Evolutionary conservation across 2,113 vertebrate species (phyloP).

Genomic region (Cryptoleucopteryx plumbea): DNA sequence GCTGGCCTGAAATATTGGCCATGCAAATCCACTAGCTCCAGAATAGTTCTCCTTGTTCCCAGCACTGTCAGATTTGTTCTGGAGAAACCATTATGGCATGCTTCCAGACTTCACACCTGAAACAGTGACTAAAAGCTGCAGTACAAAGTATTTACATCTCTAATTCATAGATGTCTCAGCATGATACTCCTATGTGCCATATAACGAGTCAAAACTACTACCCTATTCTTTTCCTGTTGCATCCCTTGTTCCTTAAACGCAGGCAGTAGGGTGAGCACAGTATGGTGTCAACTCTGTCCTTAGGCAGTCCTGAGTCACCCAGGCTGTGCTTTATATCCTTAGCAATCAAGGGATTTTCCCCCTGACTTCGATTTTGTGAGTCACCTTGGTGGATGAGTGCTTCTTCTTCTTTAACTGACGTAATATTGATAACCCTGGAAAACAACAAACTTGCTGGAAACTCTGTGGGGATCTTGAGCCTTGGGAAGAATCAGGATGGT

Average conservation of each 20-base stretch:
- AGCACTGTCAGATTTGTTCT: background rate
- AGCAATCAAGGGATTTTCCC: conserved; percentile 27
- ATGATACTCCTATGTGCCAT: background rate
- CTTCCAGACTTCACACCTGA: background rate
- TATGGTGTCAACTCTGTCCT: background rate
- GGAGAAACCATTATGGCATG: background rate
- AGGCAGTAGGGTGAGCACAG: background rate
- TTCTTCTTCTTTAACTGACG: background rate
- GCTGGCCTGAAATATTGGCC: background rate
- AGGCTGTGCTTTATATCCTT: background rate
- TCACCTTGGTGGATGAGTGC: background rate
- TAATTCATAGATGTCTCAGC: background rate
- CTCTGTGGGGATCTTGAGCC: background rate
- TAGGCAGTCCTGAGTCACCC: conserved; percentile 56
- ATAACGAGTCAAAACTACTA: background rate
- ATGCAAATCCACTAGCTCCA: background rate
- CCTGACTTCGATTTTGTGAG: background rate
- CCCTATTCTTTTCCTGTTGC: background rate
- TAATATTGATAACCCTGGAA: background rate
- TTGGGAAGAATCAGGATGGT: background rate
- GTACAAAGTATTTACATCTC: background rate
- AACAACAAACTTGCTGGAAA: background rate
- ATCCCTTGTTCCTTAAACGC: background rate
- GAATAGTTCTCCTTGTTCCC: background rate
- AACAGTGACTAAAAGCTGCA: background rate